phyloP scores from a whole-genome alignment of 1,140 invertebrate species.

The Calliopsis andreniformis region DNA sequence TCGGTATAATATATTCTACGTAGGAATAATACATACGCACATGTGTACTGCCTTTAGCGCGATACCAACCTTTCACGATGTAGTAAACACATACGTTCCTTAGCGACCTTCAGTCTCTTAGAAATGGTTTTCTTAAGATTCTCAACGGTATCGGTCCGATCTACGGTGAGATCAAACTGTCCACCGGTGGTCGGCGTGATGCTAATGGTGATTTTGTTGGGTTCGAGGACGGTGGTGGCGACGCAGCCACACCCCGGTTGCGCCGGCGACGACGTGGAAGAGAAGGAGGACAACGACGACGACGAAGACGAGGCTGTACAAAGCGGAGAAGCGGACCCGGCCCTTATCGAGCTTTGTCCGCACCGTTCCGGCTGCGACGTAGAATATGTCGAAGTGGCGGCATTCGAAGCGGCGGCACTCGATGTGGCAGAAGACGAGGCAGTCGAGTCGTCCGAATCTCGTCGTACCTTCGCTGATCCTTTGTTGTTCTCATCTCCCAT shows the following conservation, averaged over 20 bases:
- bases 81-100: slow-evolving; percentile 94
- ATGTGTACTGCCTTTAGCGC: background rate
- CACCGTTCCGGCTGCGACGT: slow-evolving; percentile 36
- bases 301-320: slow-evolving; percentile 34
- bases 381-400: slow-evolving; percentile 9
- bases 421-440: slow-evolving; percentile 1
- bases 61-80: slow-evolving; percentile 91
- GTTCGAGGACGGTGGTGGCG: slow-evolving; percentile 75
- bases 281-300: slow-evolving; percentile 28
- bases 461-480: slow-evolving; percentile 31
- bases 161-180: slow-evolving; percentile 91
- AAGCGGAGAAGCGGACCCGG: slow-evolving; percentile 36
- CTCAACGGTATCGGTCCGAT: slow-evolving; percentile 90
- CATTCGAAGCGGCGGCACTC: background rate
- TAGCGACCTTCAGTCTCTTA: slow-evolving; percentile 94
- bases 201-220: slow-evolving; percentile 88
- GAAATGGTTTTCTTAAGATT: slow-evolving; percentile 94
- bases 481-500: slow-evolving; percentile 66
- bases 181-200: slow-evolving; percentile 95
- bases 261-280: slow-evolving; percentile 46
- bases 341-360: slow-evolving; percentile 36
- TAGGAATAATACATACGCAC: background rate
- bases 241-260: slow-evolving; percentile 83
- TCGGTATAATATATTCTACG: background rate
- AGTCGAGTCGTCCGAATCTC: slow-evolving; percentile 23